Percentiles rank a stretch among this genome's conserved stretches.
These are phyloP conservation scores for Busseola fusca DNA, from an alignment of 2,888 invertebrate species.

Conservation along the genomic window DNA sequence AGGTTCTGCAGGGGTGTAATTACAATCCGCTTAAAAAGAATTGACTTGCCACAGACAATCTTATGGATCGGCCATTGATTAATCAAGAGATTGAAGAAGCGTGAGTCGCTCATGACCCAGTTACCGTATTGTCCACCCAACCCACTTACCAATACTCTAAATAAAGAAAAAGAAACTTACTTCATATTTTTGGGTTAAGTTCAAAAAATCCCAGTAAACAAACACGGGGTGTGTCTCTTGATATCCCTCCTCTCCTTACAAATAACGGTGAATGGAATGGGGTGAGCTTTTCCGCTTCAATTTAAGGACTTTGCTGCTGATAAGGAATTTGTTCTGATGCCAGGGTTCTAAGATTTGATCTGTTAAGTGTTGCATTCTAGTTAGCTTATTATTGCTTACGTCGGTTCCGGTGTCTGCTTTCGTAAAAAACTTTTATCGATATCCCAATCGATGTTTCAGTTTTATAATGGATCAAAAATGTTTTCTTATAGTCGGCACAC, in stretches of 20 bases:
- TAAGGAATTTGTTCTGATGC: conserved; percentile 38
- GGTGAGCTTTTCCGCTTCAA: conserved; percentile 33
- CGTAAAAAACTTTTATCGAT: conserved; percentile 11
- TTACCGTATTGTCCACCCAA: conserved; percentile 62
- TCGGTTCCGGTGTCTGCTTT: conserved; percentile 21
- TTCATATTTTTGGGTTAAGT: conserved; percentile 43
- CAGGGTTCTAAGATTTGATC: conserved; percentile 28
- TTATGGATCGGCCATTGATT: conserved; percentile 62
- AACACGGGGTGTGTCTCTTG: conserved; percentile 28
- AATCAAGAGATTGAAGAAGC: conserved; percentile 59
- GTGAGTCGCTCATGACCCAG: conserved; percentile 65
- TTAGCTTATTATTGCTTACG: conserved; percentile 21
- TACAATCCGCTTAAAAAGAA: conserved; percentile 46
- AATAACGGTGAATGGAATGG: conserved; percentile 36
- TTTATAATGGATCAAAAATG: conserved; percentile 19
- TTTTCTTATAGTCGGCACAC: conserved; percentile 20
- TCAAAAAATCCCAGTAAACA: conserved; percentile 48
- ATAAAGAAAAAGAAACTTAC: conserved; percentile 36
- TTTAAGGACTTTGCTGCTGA: conserved; percentile 29
- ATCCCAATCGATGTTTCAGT: conserved; percentile 23
- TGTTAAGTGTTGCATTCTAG: conserved; percentile 16
- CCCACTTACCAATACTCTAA: conserved; percentile 43
- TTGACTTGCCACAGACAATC: conserved; percentile 44
- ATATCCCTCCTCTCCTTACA: conserved; percentile 38
- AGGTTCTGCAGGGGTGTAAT: conserved; percentile 44